Percentiles rank a stretch among this genome's conserved stretches.
phyloP scores from a whole-genome alignment of 2,113 vertebrate genomes.

The Tychaedon coryphoeus region DNA sequence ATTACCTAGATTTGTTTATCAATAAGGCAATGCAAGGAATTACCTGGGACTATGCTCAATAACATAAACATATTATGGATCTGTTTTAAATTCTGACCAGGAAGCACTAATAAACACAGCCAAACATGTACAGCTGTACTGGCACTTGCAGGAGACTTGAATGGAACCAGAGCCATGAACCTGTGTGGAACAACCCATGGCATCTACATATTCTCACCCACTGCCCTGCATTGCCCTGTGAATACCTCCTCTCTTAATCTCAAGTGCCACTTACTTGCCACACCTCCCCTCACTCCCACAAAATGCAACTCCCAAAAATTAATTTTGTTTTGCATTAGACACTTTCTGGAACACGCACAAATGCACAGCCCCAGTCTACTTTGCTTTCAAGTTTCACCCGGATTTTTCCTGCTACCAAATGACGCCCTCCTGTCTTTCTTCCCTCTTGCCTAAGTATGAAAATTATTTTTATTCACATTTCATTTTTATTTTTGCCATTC shows the following conservation, averaged over 20 bases:
- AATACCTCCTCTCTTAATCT: not conserved
- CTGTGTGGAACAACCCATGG: not conserved
- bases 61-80: not conserved
- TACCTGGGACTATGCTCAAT: not conserved
- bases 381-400: not conserved
- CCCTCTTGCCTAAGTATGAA: not conserved
- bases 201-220: not conserved
- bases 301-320: not conserved
- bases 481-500: not conserved
- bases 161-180: not conserved
- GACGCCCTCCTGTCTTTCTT: not conserved
- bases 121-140: not conserved
- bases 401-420: not conserved
- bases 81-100: not conserved
- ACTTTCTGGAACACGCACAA: not conserved
- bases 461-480: not conserved
- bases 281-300: not conserved
- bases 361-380: not conserved
- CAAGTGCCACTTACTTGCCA: not conserved
- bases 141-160: not conserved
- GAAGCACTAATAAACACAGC: not conserved
- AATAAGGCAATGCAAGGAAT: not conserved
- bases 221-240: rapidly evolving
- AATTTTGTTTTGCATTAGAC: not conserved
- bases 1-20: not conserved